Conservation (phyloP, 1,140 invertebrate genomes). For the Nebria ingens region DNA sequence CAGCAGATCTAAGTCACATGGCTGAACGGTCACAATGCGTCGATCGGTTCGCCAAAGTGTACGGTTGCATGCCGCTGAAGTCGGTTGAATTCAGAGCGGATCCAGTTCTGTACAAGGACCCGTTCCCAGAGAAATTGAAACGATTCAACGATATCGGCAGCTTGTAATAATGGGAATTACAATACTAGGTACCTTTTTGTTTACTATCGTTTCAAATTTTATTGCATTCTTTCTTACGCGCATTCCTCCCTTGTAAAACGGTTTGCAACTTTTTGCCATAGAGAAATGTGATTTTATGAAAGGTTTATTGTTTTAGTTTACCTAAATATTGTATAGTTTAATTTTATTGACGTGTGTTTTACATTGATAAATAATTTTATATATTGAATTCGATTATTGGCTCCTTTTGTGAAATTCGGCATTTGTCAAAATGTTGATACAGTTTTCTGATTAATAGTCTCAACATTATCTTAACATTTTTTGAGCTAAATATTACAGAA, state of each 20-base stretch:
- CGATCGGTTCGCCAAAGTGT: conserved; percentile 71
- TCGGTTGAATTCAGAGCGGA: conserved; percentile 89
- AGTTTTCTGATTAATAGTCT: too few species aligned
- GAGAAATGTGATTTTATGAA: neutral
- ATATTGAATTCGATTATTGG: too few species aligned
- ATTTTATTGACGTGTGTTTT: neutral
- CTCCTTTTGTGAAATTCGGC: too few species aligned
- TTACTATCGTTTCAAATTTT: too few species aligned
- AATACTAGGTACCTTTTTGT: too few species aligned
- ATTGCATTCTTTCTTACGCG: too few species aligned
- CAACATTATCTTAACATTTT: too few species aligned
- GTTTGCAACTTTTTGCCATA: neutral
- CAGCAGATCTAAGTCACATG: conserved; percentile 87
- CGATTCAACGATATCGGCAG: conserved; percentile 86
- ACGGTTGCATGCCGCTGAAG: conserved; percentile 79
- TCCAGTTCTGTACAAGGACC: conserved; percentile 86
- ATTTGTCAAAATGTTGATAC: too few species aligned
- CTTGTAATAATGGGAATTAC: too few species aligned
- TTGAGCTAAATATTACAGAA: too few species aligned
- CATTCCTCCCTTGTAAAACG: too few species aligned
- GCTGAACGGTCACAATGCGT: conserved; percentile 87
- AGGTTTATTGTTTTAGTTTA: neutral
- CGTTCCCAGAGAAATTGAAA: conserved; percentile 77
- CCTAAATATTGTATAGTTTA: neutral
- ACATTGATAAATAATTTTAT: neutral